These are phyloP conservation scores for Mugil cephalus DNA, from an alignment of 2,113 vertebrate genomes.

Conservation along the genomic window DNA sequence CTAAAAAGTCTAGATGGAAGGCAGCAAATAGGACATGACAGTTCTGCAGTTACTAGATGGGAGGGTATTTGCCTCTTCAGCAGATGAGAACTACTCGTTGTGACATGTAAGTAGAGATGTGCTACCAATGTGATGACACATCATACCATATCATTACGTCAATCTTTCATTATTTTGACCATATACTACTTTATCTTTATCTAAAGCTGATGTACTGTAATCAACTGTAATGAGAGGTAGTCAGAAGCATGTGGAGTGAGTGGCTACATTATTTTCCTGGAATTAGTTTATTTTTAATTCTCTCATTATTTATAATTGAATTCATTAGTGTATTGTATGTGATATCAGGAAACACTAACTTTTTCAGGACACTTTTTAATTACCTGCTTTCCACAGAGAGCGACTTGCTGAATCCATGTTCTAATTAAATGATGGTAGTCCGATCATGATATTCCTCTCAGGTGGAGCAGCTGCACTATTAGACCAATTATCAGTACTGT, in stretches of 20 bases:
- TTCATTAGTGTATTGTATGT: slow-evolving; percentile 28
- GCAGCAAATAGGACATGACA: not conserved
- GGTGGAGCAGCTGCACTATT: slow-evolving; percentile 19
- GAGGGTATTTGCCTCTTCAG: not conserved
- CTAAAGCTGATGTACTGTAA: not conserved
- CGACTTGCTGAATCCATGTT: slow-evolving; percentile 43
- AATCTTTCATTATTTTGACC: not conserved
- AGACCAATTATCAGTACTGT: slow-evolving; percentile 36
- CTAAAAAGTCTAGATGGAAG: not conserved
- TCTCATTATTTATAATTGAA: not conserved
- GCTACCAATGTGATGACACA: not conserved
- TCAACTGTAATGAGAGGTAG: not conserved
- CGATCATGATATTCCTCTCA: slow-evolving; percentile 32
- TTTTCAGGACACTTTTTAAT: slow-evolving; percentile 56
- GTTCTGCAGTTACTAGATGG: not conserved
- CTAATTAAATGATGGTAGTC: slow-evolving; percentile 65
- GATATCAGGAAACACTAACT: slow-evolving; percentile 40
- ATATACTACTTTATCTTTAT: not conserved
- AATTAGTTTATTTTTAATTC: not conserved
- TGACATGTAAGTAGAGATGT: not conserved
- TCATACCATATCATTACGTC: not conserved
- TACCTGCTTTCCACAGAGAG: slow-evolving; percentile 40
- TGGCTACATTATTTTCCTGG: not conserved
- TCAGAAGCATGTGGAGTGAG: not conserved
- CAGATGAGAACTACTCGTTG: not conserved